A percentile compares a stretch with the other conserved stretches of the same genome.
phyloP scores from a whole-genome alignment of 1,140 invertebrate genomes.

The Lasioglossum albipes region DNA sequence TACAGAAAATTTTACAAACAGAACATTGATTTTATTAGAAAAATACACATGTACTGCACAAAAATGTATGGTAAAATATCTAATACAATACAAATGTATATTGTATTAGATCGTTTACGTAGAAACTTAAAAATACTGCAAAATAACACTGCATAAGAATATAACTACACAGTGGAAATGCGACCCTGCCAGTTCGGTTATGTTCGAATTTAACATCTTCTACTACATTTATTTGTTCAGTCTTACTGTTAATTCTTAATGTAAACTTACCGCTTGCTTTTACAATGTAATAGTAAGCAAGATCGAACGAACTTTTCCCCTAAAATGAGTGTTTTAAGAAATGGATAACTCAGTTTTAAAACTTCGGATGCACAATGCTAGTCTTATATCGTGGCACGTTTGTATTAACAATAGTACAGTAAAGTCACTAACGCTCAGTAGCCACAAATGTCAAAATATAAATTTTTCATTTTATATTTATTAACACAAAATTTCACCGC shows the following conservation, averaged over 20 bases:
- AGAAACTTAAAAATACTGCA: background rate
- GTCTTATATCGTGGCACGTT: background rate
- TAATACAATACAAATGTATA: background rate
- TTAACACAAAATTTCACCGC: background rate
- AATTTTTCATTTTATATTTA: constrained; percentile 28
- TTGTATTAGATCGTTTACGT: background rate
- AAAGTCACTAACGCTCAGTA: background rate
- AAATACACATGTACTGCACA: background rate
- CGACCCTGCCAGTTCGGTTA: background rate
- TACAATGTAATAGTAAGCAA: constrained; percentile 11
- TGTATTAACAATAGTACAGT: background rate
- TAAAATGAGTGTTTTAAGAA: constrained; percentile 7
- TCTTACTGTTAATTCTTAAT: background rate
- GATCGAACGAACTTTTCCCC: background rate
- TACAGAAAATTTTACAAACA: constrained; percentile 4
- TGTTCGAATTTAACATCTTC: background rate
- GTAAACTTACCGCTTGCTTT: constrained; percentile 13
- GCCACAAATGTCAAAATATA: background rate
- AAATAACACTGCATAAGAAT: background rate
- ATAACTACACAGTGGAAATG: background rate
- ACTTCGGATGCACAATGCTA: constrained; percentile 14
- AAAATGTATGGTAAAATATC: no score
- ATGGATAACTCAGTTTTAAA: constrained; percentile 6
- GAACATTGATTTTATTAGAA: background rate
- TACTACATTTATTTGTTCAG: background rate